Evolutionary conservation across 2,888 invertebrate species (phyloP), one percentile per base, ranked within the genome.

Genomic region (Cosmopolites sordidus): DNA sequence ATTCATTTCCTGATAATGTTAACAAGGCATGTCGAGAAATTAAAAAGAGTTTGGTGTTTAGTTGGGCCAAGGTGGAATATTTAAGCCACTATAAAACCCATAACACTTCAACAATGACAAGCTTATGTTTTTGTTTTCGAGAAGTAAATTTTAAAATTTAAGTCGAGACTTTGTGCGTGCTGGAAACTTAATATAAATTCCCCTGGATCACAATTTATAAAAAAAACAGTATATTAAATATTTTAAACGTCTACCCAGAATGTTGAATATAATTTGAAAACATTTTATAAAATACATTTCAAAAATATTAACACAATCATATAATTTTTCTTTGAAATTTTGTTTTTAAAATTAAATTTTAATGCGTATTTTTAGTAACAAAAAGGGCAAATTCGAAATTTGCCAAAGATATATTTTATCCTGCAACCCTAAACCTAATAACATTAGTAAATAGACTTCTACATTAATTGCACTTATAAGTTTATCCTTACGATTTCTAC

Each of bases 391-490:
- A 67, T 66, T 68, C 58, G 60, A 54, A 64, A 65, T 66, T 67
- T 66, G 66, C 66, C 59, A 62, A 41, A 51, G 16, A 30, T 30
- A 42, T 42, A 39, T 51, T 41, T 45, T 45, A 45, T 30, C 18
- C 51, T 45, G 40, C n/a, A 33, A 45, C 41, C 43, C 27, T 59
- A 65, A 49, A 48, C 53, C 64, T 64, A 66, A 58, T 62, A 71
- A 67, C 68, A 64, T 68, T 66, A 70, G 72, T 71, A 71, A 67
- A 71, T 71, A 70, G 67, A 68, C 67, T 66, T 71, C 66, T 71
- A 71, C 66, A 69, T 72, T 73, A 73, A 73, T 73, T 73, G 73
- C 73, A 73, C 73, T 73, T 73, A 72, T 62, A 16, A 33, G 33
- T 33, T 11, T 33, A 33, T 33, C 33, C 33, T 33, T 22, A 33